Conservation (phyloP, 1,140 invertebrate genomes). For the Microplitis demolitor region DNA sequence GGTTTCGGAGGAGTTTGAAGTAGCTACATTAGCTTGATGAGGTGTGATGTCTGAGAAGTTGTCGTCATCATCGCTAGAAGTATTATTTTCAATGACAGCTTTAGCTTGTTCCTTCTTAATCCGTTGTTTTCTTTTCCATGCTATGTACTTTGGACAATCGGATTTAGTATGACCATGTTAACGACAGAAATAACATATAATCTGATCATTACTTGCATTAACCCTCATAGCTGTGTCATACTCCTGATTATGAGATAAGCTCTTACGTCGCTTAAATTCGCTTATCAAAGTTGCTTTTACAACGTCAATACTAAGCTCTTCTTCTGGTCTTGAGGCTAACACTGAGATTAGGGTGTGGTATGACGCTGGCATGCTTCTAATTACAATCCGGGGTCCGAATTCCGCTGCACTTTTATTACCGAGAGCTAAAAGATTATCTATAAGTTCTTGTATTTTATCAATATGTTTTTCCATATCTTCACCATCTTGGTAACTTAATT, state of each 20-base stretch:
- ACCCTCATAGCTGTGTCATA: background rate
- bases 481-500: background rate
- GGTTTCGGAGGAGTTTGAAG: background rate
- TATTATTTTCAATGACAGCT: background rate
- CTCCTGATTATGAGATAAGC: background rate
- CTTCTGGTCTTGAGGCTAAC: background rate
- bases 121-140: conserved; percentile 4
- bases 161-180: background rate
- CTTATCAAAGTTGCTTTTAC: conserved; percentile 5
- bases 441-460: background rate
- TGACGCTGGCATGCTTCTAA: background rate
- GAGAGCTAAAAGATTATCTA: background rate
- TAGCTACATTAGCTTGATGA: background rate
- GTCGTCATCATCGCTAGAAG: too few relatives aligned
- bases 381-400: background rate
- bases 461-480: conserved; percentile 7
- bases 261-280: background rate
- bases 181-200: background rate
- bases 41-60: background rate
- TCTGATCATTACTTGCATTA: background rate
- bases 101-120: background rate
- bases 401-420: background rate
- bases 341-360: background rate
- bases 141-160: background rate
- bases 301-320: background rate